phyloP scores from a whole-genome alignment of 1,140 invertebrate species.

The Drosophila bipectinata region DNA sequence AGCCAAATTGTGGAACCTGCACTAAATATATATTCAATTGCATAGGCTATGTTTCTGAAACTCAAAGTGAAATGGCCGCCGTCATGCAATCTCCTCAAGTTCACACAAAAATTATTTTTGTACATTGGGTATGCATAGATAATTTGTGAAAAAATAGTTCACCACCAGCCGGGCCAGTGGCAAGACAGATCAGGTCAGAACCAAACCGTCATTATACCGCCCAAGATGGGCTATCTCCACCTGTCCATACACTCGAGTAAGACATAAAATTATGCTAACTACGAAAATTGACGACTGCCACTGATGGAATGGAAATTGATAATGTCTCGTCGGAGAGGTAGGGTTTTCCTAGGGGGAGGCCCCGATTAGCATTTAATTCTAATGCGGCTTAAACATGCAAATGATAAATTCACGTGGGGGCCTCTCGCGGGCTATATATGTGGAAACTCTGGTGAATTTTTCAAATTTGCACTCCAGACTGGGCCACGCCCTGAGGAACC shows the following conservation, averaged over 20 bases:
- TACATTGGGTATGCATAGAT: conserved; percentile 54
- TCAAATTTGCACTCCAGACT: conserved; percentile 54
- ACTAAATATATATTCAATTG: conserved; percentile 9
- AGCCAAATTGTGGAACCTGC: conserved; percentile 1
- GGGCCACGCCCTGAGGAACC: conserved; percentile 33
- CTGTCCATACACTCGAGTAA: conserved; percentile 32
- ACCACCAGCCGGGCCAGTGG: background rate
- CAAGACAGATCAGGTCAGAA: conserved; percentile 23
- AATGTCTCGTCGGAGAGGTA: conserved; percentile 14
- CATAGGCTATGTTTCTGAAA: conserved; percentile 1
- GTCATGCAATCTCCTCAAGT: conserved; percentile 28
- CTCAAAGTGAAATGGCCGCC: conserved; percentile 13
- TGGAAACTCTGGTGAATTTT: conserved; percentile 33
- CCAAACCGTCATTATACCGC: conserved; percentile 73
- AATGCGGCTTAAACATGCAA: conserved; percentile 45
- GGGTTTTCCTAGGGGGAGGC: background rate
- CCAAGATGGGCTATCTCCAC: conserved; percentile 51
- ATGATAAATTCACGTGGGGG: background rate
- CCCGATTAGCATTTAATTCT: conserved; percentile 52
- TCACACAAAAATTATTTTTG: conserved; percentile 22
- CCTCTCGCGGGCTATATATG: conserved; percentile 34
- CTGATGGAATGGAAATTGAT: conserved; percentile 45
- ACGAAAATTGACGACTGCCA: conserved; percentile 48
- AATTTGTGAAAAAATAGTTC: conserved; percentile 53
- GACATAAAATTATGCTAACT: conserved; percentile 71